A percentile compares a stretch with the other conserved stretches of the same genome.
phyloP scores from a whole-genome alignment of 2,888 invertebrate genomes.

The Cephalotes varians region DNA sequence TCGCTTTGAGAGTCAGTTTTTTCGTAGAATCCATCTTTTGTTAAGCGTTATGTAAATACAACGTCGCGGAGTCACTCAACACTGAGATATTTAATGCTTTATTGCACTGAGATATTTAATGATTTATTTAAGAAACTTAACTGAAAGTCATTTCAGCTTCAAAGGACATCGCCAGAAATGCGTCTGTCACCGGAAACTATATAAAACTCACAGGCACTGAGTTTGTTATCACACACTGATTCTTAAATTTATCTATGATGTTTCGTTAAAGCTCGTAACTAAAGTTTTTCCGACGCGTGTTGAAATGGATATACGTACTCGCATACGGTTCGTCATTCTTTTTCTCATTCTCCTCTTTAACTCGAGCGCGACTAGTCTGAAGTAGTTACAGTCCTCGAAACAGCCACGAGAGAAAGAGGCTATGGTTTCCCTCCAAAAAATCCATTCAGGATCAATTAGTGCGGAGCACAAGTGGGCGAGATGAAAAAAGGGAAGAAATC shows the following conservation, averaged over 20 bases:
- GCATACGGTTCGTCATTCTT: not conserved
- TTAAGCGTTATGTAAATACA: not conserved
- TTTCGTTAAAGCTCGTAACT: not conserved
- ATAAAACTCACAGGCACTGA: not conserved
- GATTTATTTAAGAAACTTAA: slow-evolving; percentile 12
- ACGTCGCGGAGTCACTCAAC: not conserved
- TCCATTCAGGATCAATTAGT: slow-evolving; percentile 75
- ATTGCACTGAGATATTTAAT: not conserved
- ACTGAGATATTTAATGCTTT: not conserved
- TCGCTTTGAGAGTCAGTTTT: not conserved
- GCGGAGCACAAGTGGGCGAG: slow-evolving; percentile 53
- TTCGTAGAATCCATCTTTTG: slow-evolving; percentile 21
- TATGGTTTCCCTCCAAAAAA: slow-evolving; percentile 44
- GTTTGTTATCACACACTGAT: not conserved
- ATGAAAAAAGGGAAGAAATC: slow-evolving; percentile 49
- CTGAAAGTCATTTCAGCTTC: not conserved
- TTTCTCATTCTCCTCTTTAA: not conserved
- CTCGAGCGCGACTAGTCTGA: not conserved
- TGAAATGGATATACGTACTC: slow-evolving; percentile 9
- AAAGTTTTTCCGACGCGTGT: not conserved
- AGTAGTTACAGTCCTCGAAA: not conserved
- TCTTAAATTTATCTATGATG: not conserved
- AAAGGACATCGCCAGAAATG: slow-evolving; percentile 9
- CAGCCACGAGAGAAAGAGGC: not conserved
- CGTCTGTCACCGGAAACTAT: not conserved